Base-by-base conservation (phyloP, 1,140 invertebrate genomes). In the Leptestheria dahalacensis region DNA sequence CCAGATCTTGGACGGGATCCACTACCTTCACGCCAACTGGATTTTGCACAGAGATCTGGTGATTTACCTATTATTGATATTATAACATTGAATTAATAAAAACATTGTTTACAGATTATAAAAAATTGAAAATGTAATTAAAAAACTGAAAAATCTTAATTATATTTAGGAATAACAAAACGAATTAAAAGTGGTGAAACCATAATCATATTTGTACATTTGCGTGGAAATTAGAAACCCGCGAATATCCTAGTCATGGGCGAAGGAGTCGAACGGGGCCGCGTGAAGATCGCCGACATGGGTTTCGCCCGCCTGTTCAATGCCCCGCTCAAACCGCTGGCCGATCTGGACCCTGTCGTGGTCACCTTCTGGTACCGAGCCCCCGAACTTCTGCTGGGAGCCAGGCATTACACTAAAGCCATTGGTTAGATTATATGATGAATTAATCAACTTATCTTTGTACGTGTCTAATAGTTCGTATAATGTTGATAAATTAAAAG, bases 301-400 rank as follows among this genome's bases (percentile, higher is more conserved):
- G 97, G 97, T 11, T 99, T 99, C 78, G 96, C 97, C n/a, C 78
- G 97, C 65, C 77, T 99, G 26, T 99, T 99, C 67, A 97, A 99
- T 78, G 91, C 93, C 2, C 97, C 97, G 2, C 74, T 99, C 21
- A 99, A 99, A 74, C 95, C 97, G 1, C 74, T 99, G 33, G 92
- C 93, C 21, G 92, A 97, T 76, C 77, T 99, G 61, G 97, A 99
- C 80, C 97, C 97, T 50, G 97, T 99, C 23, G 97, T 99, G 49
- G 97, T 99, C 12, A 99, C 97, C 62, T 99, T 99, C 78, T 99
- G 97, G 97, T 99, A 99, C 73, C 79, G 95, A 71, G 95, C 95
- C 11, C 95, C 95, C 2, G 96, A 99, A 77, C 74, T 99, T 51
- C 73, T 99, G 48, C 76, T 99, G 47, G 95, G 94, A 51, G 94